phyloP scores from a whole-genome alignment of 1,140 invertebrate genomes.

The Achatina immaculata region DNA sequence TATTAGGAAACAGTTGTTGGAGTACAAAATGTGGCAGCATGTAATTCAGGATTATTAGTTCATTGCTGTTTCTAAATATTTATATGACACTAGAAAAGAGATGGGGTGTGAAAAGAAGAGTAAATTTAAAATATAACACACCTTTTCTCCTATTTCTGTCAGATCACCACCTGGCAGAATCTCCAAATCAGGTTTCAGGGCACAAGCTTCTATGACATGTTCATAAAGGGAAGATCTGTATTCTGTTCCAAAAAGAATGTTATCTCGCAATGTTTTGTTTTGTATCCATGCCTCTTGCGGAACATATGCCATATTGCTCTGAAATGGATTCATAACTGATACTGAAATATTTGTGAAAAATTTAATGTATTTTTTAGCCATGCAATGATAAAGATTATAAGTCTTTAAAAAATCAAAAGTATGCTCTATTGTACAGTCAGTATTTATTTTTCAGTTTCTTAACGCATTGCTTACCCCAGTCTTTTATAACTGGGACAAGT shows the following conservation, averaged over 20 bases:
- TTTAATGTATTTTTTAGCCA: background rate
- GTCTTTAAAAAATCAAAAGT: background rate
- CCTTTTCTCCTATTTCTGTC: constrained; percentile 71
- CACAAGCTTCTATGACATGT: constrained; percentile 72
- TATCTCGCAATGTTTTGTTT: constrained; percentile 77
- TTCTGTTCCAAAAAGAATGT: constrained; percentile 76
- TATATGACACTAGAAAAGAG: background rate
- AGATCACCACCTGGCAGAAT: constrained; percentile 78
- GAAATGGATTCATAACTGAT: too few relatives aligned
- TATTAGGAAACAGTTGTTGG: background rate
- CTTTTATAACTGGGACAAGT: too few relatives aligned
- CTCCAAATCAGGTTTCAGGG: constrained; percentile 79
- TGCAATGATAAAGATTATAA: background rate
- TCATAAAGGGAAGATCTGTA: constrained; percentile 69
- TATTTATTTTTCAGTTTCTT: background rate
- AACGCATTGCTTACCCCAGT: too few relatives aligned
- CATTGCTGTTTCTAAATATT: background rate
- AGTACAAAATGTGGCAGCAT: background rate
- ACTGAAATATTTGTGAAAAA: background rate
- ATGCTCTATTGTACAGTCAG: background rate
- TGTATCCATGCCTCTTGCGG: constrained; percentile 62
- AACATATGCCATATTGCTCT: constrained; percentile 46
- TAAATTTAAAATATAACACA: too few relatives aligned
- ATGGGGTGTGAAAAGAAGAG: too few relatives aligned
- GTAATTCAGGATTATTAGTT: background rate